These are phyloP conservation scores for Orchesellides sinensis DNA, from an alignment of 2,888 invertebrate genomes.

Conservation along the genomic window DNA sequence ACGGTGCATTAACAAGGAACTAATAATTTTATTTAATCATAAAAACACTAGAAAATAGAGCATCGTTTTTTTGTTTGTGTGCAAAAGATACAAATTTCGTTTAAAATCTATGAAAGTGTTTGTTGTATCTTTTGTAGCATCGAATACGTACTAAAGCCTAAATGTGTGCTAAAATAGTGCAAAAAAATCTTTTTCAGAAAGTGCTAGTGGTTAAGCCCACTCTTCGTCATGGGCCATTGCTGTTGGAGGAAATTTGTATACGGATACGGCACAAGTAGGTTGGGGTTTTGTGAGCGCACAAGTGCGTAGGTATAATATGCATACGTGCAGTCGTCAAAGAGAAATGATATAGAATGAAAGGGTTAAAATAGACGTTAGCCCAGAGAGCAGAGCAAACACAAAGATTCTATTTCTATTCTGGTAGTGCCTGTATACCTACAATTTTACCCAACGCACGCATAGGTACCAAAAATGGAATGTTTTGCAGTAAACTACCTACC, in stretches of 20 bases:
- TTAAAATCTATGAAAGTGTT: not conserved
- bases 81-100: no score
- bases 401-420: not conserved
- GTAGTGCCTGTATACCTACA: not conserved
- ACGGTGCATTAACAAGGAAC: no score
- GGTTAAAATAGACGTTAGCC: conserved; percentile 22
- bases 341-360: conserved; percentile 48
- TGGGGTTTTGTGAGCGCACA: conserved; percentile 55
- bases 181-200: conserved; percentile 26
- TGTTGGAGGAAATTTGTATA: conserved; percentile 52
- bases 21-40: no score
- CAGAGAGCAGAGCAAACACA: not conserved
- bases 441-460: not conserved
- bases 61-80: no score
- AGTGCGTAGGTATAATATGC: no score
- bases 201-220: conserved; percentile 35
- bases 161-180: conserved; percentile 9
- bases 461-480: not conserved
- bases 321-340: conserved; percentile 57
- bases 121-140: no score
- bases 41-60: not conserved
- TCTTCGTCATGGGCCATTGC: conserved; percentile 57
- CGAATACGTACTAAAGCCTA: not conserved
- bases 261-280: conserved; percentile 63
- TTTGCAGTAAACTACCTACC: not conserved